phyloP scores from a whole-genome alignment of 2,113 vertebrate genomes.

The Peromyscus polionotus region DNA sequence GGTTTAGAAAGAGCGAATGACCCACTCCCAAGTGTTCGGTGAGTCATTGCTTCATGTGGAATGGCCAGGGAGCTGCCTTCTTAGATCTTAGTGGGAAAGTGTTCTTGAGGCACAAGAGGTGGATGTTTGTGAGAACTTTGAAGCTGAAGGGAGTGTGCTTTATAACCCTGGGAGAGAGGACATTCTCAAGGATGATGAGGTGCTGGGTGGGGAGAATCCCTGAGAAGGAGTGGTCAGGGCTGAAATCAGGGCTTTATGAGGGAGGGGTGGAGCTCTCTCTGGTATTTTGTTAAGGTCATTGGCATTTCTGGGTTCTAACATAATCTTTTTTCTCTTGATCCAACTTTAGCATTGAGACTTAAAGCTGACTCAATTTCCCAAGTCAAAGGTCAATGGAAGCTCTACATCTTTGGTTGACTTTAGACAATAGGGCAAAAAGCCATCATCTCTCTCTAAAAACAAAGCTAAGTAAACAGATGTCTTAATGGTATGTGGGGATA shows the following conservation, averaged over 20 bases:
- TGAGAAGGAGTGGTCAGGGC: not conserved
- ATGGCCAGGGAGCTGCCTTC: not conserved
- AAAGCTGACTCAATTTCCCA: not conserved
- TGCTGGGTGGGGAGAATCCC: not conserved
- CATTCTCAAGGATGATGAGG: not conserved
- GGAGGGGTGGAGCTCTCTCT: not conserved
- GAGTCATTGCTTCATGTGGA: not conserved
- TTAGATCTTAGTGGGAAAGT: not conserved
- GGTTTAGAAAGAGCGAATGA: not conserved
- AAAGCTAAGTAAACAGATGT: not conserved
- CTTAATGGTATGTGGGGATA: not conserved
- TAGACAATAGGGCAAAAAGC: not conserved
- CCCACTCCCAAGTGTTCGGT: not conserved
- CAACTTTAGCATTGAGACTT: not conserved
- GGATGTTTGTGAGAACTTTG: slow-evolving; percentile 14
- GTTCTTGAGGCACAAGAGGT: not conserved
- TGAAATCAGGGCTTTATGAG: not conserved
- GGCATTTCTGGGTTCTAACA: not conserved
- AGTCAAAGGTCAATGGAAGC: not conserved
- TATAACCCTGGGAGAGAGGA: not conserved
- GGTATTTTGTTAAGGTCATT: not conserved
- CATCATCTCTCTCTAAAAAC: not conserved
- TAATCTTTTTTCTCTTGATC: not conserved
- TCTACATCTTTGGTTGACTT: not conserved
- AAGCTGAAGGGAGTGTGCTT: slow-evolving; percentile 56